Evolutionary conservation across 2,888 invertebrate species (phyloP).

Genomic region (Aquatica leii): DNA sequence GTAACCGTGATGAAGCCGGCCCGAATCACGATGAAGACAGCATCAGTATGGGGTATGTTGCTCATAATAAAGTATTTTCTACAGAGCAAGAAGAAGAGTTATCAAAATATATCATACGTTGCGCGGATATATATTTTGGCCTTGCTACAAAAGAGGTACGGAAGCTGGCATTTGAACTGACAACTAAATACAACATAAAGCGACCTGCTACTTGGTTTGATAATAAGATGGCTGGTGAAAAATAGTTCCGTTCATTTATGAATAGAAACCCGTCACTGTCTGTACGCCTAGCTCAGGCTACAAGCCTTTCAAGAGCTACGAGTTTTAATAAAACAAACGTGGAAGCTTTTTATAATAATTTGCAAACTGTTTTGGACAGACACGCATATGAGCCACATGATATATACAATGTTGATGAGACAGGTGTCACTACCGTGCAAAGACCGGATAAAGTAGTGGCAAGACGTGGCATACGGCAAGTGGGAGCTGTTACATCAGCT

Average conservation of each 20-base stretch:
- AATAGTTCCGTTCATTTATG: slow-evolving; percentile 26
- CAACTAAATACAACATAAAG: slow-evolving; percentile 9
- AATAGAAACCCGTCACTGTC: slow-evolving; percentile 36
- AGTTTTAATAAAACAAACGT: slow-evolving; percentile 36
- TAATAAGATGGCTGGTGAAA: slow-evolving; percentile 11
- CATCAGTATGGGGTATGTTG: slow-evolving; percentile 13
- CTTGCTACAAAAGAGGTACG: background rate
- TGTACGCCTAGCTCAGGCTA: slow-evolving; percentile 32
- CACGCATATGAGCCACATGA: slow-evolving; percentile 45
- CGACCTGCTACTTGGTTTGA: slow-evolving; percentile 8
- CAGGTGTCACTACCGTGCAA: slow-evolving; percentile 56
- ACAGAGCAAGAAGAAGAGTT: background rate
- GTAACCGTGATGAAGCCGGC: slow-evolving; percentile 7
- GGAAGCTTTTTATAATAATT: slow-evolving; percentile 39
- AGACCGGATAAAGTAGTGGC: slow-evolving; percentile 51
- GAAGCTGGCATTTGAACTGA: slow-evolving; percentile 7
- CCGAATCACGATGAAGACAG: background rate
- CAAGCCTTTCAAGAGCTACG: slow-evolving; percentile 35
- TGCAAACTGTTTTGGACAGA: slow-evolving; percentile 40
- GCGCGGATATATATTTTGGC: slow-evolving; percentile 12
- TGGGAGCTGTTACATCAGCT: slow-evolving; percentile 30
- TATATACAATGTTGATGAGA: slow-evolving; percentile 57
- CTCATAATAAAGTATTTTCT: slow-evolving; percentile 7
- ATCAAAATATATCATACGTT: slow-evolving; percentile 8
- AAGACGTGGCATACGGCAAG: slow-evolving; percentile 47